A percentile compares a stretch with the other conserved stretches of the same genome.
Evolutionary conservation across 2,797 vertebrate species (phyloP).

Genomic region (Arnoldichthys spilopterus): DNA sequence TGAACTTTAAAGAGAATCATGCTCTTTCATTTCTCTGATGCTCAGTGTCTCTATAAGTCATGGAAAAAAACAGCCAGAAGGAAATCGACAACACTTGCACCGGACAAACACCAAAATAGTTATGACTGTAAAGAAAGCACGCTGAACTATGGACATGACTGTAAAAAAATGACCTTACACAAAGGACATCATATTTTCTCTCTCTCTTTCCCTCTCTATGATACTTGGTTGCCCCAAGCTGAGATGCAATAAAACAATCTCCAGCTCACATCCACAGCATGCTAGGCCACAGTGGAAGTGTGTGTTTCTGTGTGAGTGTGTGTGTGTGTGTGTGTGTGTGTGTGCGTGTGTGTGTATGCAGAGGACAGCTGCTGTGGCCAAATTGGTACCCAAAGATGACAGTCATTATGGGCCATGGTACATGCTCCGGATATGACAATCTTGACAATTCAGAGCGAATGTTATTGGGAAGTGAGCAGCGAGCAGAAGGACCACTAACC

Average conservation of each 20-base stretch:
- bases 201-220: too few species aligned
- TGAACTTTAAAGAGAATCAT: too few species aligned
- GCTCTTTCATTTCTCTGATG: too few species aligned
- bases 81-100: too few species aligned
- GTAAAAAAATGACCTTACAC: background rate
- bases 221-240: background rate
- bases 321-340: background rate
- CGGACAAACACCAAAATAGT: too few species aligned
- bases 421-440: slow-evolving; percentile 26
- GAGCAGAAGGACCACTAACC: slow-evolving; percentile 14
- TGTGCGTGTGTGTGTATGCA: background rate
- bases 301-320: too few species aligned
- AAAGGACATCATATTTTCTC: slow-evolving; percentile 8
- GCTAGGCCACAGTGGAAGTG: background rate
- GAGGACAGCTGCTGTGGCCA: slow-evolving; percentile 32
- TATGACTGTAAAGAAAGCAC: too few species aligned
- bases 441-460: slow-evolving; percentile 32
- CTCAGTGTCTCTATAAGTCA: too few species aligned
- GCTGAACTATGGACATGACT: too few species aligned
- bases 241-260: slow-evolving; percentile 1
- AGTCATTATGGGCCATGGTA: background rate
- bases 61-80: too few species aligned
- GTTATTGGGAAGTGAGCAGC: slow-evolving; percentile 10
- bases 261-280: background rate
- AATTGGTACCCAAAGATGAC: slow-evolving; percentile 15